Percentiles rank a stretch among this genome's conserved stretches.
These are phyloP conservation scores for Luehdorfia chinensis DNA, from an alignment of 1,140 invertebrate genomes.

Conservation along the genomic window DNA sequence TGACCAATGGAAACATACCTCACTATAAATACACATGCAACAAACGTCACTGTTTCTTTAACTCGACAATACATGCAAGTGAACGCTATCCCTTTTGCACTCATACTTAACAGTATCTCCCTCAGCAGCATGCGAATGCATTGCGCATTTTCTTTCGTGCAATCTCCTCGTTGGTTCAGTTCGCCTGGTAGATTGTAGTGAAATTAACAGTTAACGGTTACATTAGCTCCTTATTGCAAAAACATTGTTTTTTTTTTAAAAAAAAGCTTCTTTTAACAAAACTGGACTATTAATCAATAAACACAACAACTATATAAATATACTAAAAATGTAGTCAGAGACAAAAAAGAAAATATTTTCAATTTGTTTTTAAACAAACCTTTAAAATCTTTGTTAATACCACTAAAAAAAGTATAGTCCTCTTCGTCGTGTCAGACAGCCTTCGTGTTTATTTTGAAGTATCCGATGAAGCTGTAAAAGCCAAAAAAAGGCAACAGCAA, in stretches of 20 bases:
- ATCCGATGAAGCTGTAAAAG: no score
- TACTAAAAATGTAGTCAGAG: no score
- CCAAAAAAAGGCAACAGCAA: no score
- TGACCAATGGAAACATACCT: slow-evolving; percentile 37
- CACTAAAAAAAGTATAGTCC: no score
- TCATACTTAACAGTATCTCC: slow-evolving; percentile 26
- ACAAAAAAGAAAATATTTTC: no score
- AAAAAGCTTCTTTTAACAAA: neutral
- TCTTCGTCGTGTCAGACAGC: no score
- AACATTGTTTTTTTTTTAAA: neutral
- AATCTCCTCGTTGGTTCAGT: slow-evolving; percentile 41
- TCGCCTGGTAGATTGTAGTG: slow-evolving; percentile 51
- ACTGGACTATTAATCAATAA: no score
- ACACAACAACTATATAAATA: no score
- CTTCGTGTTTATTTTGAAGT: no score
- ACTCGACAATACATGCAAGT: slow-evolving; percentile 33
- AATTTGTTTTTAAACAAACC: no score
- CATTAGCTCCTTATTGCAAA: neutral
- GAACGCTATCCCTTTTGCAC: slow-evolving; percentile 43
- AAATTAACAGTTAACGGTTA: slow-evolving; percentile 43
- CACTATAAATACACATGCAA: slow-evolving; percentile 36
- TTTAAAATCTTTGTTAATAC: no score
- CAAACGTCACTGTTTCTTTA: slow-evolving; percentile 30
- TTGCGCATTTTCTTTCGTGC: slow-evolving; percentile 41
- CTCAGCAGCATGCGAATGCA: slow-evolving; percentile 56